A percentile compares a stretch with the other conserved stretches of the same genome.
Evolutionary conservation across 2,797 vertebrate species (phyloP).

Genomic region (Anisognathus igniventris): DNA sequence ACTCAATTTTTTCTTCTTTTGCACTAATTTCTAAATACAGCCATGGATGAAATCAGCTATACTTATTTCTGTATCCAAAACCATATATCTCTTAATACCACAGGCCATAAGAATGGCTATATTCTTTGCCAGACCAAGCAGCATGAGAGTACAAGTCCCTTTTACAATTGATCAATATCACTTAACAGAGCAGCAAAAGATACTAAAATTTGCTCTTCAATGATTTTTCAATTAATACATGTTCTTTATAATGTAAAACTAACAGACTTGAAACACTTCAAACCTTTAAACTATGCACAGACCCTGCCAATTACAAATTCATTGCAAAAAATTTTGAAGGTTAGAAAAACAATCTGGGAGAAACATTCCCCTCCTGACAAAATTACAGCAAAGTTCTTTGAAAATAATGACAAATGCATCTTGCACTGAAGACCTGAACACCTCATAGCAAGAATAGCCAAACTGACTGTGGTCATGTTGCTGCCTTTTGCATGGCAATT

Average conservation of each 20-base stretch:
- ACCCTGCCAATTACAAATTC: constrained; percentile 1
- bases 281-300: constrained; percentile 15
- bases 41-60: not conserved
- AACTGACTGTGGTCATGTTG: not conserved
- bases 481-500: not conserved
- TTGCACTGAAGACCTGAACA: not conserved
- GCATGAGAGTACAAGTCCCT: not conserved
- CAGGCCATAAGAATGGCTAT: not conserved
- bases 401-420: not conserved
- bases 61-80: not conserved
- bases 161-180: not conserved
- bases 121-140: not conserved
- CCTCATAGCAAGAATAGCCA: not conserved
- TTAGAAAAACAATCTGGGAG: constrained; percentile 15
- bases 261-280: not conserved
- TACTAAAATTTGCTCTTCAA: not conserved
- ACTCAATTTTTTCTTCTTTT: not conserved
- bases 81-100: not conserved
- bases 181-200: not conserved
- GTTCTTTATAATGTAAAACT: not conserved
- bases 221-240: not conserved
- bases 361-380: not conserved
- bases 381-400: not conserved
- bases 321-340: constrained; percentile 26
- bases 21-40: not conserved